These are phyloP conservation scores for Synodontis membranacea DNA, from an alignment of 2,113 vertebrate genomes.

Conservation along the genomic window DNA sequence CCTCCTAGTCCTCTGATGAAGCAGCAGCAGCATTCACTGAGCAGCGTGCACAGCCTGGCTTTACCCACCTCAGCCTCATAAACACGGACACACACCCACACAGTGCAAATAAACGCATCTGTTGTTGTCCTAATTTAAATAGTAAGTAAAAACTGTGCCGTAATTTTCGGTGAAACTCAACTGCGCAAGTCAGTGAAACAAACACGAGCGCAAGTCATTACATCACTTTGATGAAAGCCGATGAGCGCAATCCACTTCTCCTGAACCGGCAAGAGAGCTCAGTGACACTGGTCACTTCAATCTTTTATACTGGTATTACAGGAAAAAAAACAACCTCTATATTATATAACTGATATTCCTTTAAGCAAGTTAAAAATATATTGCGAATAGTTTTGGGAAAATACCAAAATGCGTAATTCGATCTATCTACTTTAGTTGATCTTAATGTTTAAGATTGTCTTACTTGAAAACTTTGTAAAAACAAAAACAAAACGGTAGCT, in stretches of 20 bases:
- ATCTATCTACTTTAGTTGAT: background rate
- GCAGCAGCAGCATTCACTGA: slow-evolving; percentile 64
- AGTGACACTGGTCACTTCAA: background rate
- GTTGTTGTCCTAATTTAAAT: background rate
- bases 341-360: background rate
- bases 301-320: background rate
- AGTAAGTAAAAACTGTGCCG: background rate
- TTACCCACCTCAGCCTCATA: slow-evolving; percentile 79
- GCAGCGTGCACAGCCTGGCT: slow-evolving; percentile 73
- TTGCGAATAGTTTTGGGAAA: background rate
- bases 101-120: background rate
- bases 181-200: no score
- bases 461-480: background rate
- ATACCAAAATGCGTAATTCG: background rate
- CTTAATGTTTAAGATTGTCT: background rate
- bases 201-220: background rate
- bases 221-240: background rate
- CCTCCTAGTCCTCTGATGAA: slow-evolving; percentile 72
- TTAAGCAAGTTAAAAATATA: background rate
- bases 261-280: background rate
- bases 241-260: background rate
- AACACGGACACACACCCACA: slow-evolving; percentile 28
- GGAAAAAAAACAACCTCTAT: background rate
- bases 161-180: background rate
- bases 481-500: background rate